A percentile compares a stretch with the other conserved stretches of the same genome.
Conservation (phyloP, 2,888 invertebrate genomes). For the Cryptocephalus primarius region DNA sequence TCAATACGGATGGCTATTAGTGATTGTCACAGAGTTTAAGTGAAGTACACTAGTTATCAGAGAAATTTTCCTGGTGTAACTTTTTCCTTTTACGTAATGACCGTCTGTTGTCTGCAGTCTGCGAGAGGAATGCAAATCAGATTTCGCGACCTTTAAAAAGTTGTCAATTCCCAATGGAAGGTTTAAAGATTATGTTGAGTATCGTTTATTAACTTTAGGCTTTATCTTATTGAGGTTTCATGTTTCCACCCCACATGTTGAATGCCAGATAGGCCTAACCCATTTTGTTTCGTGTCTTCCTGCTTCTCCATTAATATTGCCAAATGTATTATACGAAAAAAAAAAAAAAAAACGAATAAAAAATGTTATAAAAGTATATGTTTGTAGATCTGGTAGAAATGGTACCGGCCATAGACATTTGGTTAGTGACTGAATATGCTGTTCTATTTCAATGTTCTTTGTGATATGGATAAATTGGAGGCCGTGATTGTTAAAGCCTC, state of each 20-base stretch:
- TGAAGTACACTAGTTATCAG: no score
- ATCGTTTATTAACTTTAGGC: neutral
- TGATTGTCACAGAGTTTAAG: no score
- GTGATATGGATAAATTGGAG: neutral
- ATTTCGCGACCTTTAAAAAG: no score
- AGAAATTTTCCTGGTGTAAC: no score
- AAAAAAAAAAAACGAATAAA: constrained; percentile 20
- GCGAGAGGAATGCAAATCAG: no score
- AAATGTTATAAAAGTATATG: constrained; percentile 23
- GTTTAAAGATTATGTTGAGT: no score
- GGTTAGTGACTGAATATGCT: constrained; percentile 21
- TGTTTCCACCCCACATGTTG: constrained; percentile 4
- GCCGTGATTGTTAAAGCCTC: neutral
- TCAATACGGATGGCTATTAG: no score
- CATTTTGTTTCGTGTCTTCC: constrained; percentile 22
- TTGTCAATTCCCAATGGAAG: no score
- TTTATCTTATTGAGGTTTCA: constrained; percentile 1
- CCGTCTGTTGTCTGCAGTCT: neutral
- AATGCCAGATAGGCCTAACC: constrained; percentile 5
- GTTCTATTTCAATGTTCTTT: neutral
- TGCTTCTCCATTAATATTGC: constrained; percentile 21
- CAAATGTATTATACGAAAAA: constrained; percentile 29
- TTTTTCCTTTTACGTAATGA: neutral
- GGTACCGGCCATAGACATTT: constrained; percentile 21
- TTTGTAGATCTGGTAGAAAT: constrained; percentile 25